Percentiles rank a stretch among this genome's conserved stretches.
Evolutionary conservation across 2,888 invertebrate species (phyloP).

Genomic region (Pandemis cinnamomeana): DNA sequence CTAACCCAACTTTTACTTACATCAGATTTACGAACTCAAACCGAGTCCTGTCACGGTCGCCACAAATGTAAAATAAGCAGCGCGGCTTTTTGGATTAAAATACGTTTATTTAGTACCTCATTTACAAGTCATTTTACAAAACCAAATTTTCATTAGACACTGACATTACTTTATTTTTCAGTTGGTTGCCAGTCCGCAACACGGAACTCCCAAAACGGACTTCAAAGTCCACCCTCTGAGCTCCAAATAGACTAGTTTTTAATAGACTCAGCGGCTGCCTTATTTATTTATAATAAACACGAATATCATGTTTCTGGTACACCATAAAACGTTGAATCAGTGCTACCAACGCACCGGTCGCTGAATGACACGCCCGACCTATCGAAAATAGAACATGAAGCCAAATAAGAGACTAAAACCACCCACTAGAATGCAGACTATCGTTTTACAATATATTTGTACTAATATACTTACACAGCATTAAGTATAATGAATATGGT

Average conservation of each 20-base stretch:
- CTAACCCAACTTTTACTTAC: no score
- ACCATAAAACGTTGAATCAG: constrained; percentile 28
- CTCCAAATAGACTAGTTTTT: constrained; percentile 30
- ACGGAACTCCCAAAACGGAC: constrained; percentile 18
- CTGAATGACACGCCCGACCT: constrained; percentile 46
- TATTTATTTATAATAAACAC: constrained; percentile 38
- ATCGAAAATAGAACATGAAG: constrained; percentile 61
- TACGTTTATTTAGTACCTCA: no score
- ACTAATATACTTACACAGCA: not conserved
- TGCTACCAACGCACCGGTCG: constrained; percentile 32
- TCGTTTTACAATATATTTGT: constrained; percentile 43
- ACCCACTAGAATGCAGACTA: constrained; percentile 57
- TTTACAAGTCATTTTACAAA: no score
- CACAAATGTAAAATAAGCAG: no score
- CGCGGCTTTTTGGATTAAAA: no score
- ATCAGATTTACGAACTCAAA: not conserved
- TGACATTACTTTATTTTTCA: no score
- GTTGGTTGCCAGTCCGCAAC: no score
- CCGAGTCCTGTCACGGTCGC: no score
- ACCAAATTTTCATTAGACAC: no score
- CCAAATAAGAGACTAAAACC: constrained; percentile 55
- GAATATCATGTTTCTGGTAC: constrained; percentile 35
- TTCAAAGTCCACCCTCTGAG: constrained; percentile 12
- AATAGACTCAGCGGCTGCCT: constrained; percentile 24
- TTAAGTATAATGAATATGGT: no score